Evolutionary conservation across 2,888 invertebrate species (phyloP).

Genomic region (Drosophila engyochracea): DNA sequence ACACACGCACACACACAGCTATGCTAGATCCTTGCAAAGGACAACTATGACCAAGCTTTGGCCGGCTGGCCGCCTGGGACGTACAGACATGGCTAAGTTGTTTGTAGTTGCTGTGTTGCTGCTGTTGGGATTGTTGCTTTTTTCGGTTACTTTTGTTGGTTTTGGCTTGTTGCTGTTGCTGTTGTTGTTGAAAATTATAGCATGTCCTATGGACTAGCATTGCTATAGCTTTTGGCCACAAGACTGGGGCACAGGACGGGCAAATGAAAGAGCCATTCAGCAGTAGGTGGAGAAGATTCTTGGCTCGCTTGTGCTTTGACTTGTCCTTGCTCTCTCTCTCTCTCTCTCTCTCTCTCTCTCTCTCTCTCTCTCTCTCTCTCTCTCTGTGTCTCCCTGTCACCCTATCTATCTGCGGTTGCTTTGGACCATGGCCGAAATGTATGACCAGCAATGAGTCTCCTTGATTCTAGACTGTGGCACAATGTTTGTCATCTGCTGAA

Average conservation of each 20-base stretch:
- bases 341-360: no score
- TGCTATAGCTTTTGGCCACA: conserved; percentile 72
- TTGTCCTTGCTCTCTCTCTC: conserved; percentile 18
- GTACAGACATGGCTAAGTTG: conserved; percentile 73
- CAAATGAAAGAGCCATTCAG: conserved; percentile 30
- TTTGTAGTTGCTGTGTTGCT: conserved; percentile 65
- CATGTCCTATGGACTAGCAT: conserved; percentile 79
- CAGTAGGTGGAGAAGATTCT: conserved; percentile 48
- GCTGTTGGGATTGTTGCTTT: conserved; percentile 73
- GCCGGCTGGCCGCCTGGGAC: conserved; percentile 70
- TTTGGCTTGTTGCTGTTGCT: conserved; percentile 34
- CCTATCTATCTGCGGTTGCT: conserved; percentile 4
- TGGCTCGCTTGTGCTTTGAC: conserved; percentile 63
- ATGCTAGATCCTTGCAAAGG: conserved; percentile 61
- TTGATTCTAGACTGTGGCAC: conserved; percentile 42
- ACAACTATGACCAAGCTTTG: conserved; percentile 76
- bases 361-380: conserved; percentile 4
- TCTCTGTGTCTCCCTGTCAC: background rate
- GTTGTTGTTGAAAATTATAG: conserved; percentile 70
- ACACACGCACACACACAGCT: conserved; percentile 18
- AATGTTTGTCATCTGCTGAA: conserved; percentile 78
- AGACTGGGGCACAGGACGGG: conserved; percentile 21
- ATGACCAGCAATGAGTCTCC: conserved; percentile 39
- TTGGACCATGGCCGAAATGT: conserved; percentile 43
- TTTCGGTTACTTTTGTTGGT: conserved; percentile 79